phyloP scores from a whole-genome alignment of 2,113 vertebrate genomes.

The Lepus timidus region DNA sequence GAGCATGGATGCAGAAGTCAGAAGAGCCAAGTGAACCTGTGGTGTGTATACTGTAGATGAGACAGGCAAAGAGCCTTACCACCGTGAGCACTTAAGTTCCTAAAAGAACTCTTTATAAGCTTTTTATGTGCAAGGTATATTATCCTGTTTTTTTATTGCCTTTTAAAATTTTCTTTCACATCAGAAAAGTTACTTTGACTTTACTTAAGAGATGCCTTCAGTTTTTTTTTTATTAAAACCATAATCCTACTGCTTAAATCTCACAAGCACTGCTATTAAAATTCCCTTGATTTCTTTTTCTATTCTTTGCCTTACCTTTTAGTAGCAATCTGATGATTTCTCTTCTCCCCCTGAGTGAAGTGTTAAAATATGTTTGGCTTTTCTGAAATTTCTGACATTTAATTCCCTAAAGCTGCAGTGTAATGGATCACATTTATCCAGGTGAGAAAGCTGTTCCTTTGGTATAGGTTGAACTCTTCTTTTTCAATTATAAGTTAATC shows the following conservation, averaged over 20 bases:
- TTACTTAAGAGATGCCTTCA: slow-evolving; percentile 44
- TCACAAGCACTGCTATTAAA: slow-evolving; percentile 49
- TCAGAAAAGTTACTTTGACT: slow-evolving; percentile 49
- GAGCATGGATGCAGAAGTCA: neutral
- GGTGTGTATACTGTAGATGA: neutral
- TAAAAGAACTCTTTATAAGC: neutral
- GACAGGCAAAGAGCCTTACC: neutral
- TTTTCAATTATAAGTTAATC: slow-evolving; percentile 70
- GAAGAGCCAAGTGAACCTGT: neutral
- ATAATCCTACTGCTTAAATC: slow-evolving; percentile 34
- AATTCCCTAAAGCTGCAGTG: slow-evolving; percentile 69
- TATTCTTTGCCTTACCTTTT: slow-evolving; percentile 40
- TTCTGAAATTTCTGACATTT: slow-evolving; percentile 72
- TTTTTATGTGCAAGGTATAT: neutral
- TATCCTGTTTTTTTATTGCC: neutral
- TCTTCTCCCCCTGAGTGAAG: slow-evolving; percentile 61
- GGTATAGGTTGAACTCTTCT: slow-evolving; percentile 63
- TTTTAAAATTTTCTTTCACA: neutral
- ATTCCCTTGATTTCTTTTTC: slow-evolving; percentile 33
- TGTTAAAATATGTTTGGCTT: slow-evolving; percentile 71
- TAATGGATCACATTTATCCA: slow-evolving; percentile 67
- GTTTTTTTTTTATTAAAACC: slow-evolving; percentile 64
- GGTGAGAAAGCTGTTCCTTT: slow-evolving; percentile 74
- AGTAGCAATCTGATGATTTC: slow-evolving; percentile 59
- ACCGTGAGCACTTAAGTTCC: neutral